Evolutionary conservation across 2,888 invertebrate genomes (phyloP).

Genomic region (Beris chalybata): DNA sequence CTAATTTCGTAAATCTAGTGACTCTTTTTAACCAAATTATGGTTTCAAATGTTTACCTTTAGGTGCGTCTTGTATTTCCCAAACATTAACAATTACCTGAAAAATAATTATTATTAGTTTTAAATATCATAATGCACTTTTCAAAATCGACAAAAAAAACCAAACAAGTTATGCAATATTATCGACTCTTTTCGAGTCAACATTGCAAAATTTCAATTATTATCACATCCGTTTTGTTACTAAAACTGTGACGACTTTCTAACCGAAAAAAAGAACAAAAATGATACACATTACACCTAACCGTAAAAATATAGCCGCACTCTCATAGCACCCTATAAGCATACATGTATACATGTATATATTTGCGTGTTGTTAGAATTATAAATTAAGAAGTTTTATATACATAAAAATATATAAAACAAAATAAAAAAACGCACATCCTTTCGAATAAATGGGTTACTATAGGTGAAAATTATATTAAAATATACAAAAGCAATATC

Average conservation of each 20-base stretch:
- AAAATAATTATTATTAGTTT: no score
- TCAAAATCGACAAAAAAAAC: no score
- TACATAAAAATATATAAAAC: slow-evolving; percentile 29
- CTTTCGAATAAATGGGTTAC: slow-evolving; percentile 39
- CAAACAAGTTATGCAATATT: no score
- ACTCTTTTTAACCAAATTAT: no score
- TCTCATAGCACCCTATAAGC: slow-evolving; percentile 36
- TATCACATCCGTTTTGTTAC: no score
- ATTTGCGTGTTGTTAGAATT: slow-evolving; percentile 38
- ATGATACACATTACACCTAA: slow-evolving; percentile 30
- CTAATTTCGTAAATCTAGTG: no score
- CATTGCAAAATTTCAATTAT: not conserved
- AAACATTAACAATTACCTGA: no score
- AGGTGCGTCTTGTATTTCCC: no score
- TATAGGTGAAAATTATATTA: slow-evolving; percentile 31
- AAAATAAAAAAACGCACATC: slow-evolving; percentile 36
- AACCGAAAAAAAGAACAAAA: slow-evolving; percentile 17
- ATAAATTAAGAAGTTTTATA: slow-evolving; percentile 30
- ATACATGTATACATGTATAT: slow-evolving; percentile 38
- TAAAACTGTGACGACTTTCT: not conserved
- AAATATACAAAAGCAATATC: slow-evolving; percentile 38
- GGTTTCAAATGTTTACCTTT: no score
- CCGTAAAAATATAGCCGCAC: slow-evolving; percentile 35
- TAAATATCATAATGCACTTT: no score
- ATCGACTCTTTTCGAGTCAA: not conserved